Conservation (phyloP, 2,888 invertebrate species). For the Drosophila mayaguana region DNA sequence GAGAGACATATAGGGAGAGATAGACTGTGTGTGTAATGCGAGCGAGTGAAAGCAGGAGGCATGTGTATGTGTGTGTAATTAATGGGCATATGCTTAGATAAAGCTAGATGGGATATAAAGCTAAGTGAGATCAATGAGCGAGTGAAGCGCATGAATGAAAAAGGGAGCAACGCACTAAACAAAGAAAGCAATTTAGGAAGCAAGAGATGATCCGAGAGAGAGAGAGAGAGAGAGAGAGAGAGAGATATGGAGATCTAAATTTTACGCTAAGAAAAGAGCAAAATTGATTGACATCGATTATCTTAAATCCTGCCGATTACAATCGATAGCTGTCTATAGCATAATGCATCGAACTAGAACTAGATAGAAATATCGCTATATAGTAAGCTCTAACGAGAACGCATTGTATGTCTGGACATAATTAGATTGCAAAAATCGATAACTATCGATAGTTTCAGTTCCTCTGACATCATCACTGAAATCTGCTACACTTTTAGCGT, state of each 20-base stretch:
- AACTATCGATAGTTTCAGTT: background rate
- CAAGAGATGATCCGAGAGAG: background rate
- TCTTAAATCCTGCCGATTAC: too few relatives aligned
- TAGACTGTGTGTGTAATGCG: slow-evolving; percentile 8
- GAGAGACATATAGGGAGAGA: background rate
- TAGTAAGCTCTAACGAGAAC: too few relatives aligned
- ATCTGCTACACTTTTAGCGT: background rate
- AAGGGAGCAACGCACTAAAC: slow-evolving; percentile 1
- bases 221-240: background rate
- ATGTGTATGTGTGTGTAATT: background rate
- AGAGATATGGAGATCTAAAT: background rate
- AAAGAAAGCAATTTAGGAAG: background rate
- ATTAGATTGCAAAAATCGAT: background rate
- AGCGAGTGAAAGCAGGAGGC: slow-evolving; percentile 2
- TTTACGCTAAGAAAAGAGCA: too few relatives aligned
- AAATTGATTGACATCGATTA: too few relatives aligned
- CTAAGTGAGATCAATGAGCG: slow-evolving; percentile 9
- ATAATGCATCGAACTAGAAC: too few relatives aligned
- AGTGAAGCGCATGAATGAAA: background rate
- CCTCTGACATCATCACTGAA: background rate
- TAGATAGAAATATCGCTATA: background rate
- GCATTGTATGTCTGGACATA: background rate
- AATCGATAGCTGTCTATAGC: too few relatives aligned
- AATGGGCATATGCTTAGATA: slow-evolving; percentile 14
- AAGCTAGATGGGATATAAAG: background rate